Evolutionary conservation across 2,113 vertebrate genomes (phyloP).

Genomic region (Rynchops niger): DNA sequence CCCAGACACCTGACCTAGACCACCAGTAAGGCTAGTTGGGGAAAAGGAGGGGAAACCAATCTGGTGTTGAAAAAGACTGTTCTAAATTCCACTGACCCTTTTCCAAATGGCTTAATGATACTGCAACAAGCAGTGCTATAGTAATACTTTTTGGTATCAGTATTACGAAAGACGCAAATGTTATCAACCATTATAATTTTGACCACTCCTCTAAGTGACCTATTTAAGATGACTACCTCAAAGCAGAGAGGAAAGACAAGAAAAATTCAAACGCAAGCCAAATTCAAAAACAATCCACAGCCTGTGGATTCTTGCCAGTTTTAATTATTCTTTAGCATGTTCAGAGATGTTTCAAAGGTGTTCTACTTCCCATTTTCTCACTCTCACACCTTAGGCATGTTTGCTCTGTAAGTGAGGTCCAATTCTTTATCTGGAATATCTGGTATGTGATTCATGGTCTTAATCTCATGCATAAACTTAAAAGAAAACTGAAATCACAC

Average conservation of each 20-base stretch:
- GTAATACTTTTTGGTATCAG: not conserved
- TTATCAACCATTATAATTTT: not conserved
- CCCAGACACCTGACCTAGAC: not conserved
- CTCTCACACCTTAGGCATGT: not conserved
- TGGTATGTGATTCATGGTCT: not conserved
- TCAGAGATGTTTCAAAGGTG: not conserved
- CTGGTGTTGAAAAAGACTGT: not conserved
- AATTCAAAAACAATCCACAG: not conserved
- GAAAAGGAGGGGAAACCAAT: not conserved
- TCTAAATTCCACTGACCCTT: not conserved
- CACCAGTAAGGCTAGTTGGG: not conserved
- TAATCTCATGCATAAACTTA: not conserved
- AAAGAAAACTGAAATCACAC: not conserved
- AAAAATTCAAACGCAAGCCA: not conserved
- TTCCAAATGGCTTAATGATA: not conserved
- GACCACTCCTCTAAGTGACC: accelerated
- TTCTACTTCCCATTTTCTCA: not conserved
- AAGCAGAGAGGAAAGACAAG: not conserved
- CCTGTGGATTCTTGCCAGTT: not conserved
- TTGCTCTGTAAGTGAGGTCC: not conserved
- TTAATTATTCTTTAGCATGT: slow-evolving; percentile 10
- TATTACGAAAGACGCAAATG: not conserved
- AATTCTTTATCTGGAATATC: not conserved
- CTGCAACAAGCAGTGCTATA: not conserved
- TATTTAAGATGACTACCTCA: not conserved